These are phyloP conservation scores for Dinoponera quadriceps DNA, from an alignment of 1,140 invertebrate genomes.

Conservation along the genomic window DNA sequence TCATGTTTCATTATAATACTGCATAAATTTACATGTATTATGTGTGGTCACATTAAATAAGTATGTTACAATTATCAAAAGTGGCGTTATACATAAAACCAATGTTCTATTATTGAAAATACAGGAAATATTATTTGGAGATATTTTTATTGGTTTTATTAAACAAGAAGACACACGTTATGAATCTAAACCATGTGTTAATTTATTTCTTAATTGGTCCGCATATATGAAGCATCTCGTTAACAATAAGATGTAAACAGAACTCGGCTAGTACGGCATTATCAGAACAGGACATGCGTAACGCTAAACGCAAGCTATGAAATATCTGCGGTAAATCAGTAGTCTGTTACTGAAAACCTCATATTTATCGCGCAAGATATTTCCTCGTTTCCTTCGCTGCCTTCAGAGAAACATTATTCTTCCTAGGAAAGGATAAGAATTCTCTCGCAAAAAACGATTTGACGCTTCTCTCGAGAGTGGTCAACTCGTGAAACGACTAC, in stretches of 20 bases:
- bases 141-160: not conserved
- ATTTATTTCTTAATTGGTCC: not conserved
- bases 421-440: no score
- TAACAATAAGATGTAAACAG: not conserved
- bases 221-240: not conserved
- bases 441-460: no score
- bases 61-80: not conserved
- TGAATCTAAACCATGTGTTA: not conserved
- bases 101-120: not conserved
- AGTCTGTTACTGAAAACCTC: not conserved
- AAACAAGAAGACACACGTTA: not conserved
- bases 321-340: conserved; percentile 1
- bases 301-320: conserved; percentile 8
- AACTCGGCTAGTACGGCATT: not conserved
- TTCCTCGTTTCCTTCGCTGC: not conserved
- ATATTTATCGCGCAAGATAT: not conserved
- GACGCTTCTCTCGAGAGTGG: no score
- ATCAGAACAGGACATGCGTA: conserved; percentile 45
- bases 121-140: not conserved
- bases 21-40: not conserved
- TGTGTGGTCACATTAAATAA: not conserved
- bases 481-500: no score
- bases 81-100: conserved; percentile 17
- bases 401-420: no score
- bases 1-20: no score